Base-by-base conservation (phyloP, 2,113 vertebrate species). In the Caracal caracal region DNA sequence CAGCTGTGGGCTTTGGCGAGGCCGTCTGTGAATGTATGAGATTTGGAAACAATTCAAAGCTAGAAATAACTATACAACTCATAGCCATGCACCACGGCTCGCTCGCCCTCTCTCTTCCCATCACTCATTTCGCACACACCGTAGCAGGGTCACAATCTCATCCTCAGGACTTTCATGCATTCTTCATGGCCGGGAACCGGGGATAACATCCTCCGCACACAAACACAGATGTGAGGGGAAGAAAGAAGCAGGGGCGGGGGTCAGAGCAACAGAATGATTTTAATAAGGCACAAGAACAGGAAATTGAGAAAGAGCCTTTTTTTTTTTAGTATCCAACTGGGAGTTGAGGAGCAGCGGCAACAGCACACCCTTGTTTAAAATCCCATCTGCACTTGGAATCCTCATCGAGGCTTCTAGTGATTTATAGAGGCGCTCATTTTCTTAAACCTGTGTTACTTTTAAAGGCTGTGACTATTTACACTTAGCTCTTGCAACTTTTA, bases 1-100 rank as follows among this genome's bases (percentile, higher is more conserved):
- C 99, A 99, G 99, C 99, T 99, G 99, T 99, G 92, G 98, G 99
- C 99, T 99, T 99, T 99, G 99, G 99, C 99, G 98, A 94, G 98
- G 98, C 98, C 94, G 98, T 96, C 98, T 98, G 99, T 98, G 99
- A 99, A 99, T 99, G 99, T 98, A 99, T 98, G 98, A 98, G 99
- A 98, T 98, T 98, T 99, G 99, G 99, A 99, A 96, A 94, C 22
- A 89, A 98, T 98, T 99, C 98, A 99, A 99, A 98, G 97, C 98
- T 96, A 97, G 97, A 98, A 98, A 99, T 98, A 98, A 98, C 97
- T 98, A 98, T 97, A 98, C 96, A 84, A 97, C 97, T 97, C 94
- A 79, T 87, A 97, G 76, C 11, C 92, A 96, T 96, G 97, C 89
- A 96, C 94, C 93, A n/a, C 10, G 9, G 65, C 93, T 96, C 96